Base-by-base conservation (phyloP, 2,888 invertebrate genomes). In the Liopterus haemorrhoidalis region DNA sequence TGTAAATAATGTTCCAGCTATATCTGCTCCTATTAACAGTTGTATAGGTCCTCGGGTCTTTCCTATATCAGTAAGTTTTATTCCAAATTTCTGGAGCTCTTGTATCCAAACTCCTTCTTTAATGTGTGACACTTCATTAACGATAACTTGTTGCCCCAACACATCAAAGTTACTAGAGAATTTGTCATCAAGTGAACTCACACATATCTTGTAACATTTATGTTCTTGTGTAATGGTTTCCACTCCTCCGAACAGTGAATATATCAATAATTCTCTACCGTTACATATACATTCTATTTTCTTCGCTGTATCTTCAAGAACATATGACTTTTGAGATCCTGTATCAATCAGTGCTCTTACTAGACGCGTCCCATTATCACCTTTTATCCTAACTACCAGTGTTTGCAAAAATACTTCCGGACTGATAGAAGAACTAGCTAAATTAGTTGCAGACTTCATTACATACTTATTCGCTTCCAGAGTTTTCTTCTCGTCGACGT, bases 251-350 rank as follows among this genome's bases (percentile, higher is more conserved):
- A 37, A 37, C 11, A 37, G 24, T n/a, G 24, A 15, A 40, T 40
- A 31, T 16, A 20, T 31, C 9, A 40, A 15, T 4, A 4, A 9
- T 33, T 42, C 27, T 20, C 42, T 28, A 11, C 41, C 22, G 21
- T 25, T 8, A 18, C 28, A 19, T 12, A 8, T 14, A 31, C 28
- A 50, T 21, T 30, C 35, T 24, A 52, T 35, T 15, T 33, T 37
- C 14, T 30, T 35, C 2, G 49, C 48, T 5, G 41, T 20, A 11
- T 42, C 35, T 19, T 40, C 22, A 15, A 20, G 28, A 27, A 50
- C 32, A 39, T 50, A 50, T 24, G 45, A 50, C 19, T 40, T 32
- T 24, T 49, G 49, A 6, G 47, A 49, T 5, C 43, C 44, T 15
- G 22, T 44, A 16, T 48, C 48, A 20, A 48, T 48, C 14, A 38